Base-by-base conservation (phyloP, 2,797 vertebrate genomes). In the Acanthurus lineatus region DNA sequence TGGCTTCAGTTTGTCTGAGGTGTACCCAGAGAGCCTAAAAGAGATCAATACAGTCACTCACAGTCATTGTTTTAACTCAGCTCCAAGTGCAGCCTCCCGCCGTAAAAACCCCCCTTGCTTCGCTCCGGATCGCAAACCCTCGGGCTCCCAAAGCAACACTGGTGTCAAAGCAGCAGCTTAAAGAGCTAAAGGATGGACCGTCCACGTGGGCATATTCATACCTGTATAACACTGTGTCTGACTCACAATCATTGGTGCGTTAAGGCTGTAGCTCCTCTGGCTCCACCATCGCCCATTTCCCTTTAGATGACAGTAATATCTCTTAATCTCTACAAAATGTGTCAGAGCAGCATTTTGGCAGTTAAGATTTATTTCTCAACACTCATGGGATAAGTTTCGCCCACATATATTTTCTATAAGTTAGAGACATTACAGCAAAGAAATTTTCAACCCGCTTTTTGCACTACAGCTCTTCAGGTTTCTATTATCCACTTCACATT, bases 1-100 rank as follows among this genome's bases (percentile, higher is more conserved):
- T 88, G 85, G 86, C 84, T 87, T 86, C 83, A 68, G 87, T 88
- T 90, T 87, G 85, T 90, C 85, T 89, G 83, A 73, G 86, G 70
- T 88, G 79, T 69, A 76, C 83, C 86, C 82, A 75, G 85, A 90
- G 86, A 92, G 76, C 76, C 71, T 70, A 68, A 68, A 71, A 77
- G 48, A 73, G 87, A 93, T 93, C 90, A 88, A 90, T 91, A 79
- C 70, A 81, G 85, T 92, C 85, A 81, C 79, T 91, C 85, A 85
- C 67, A 84, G 65, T 83, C 77, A 79, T 89, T 62, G 54, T 83
- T 91, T 90, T 81, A 83, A 90, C 82, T 79, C 51, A 14, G 63
- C 73, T 81, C 62, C 77, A 32, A 53, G 79, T 25, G 62, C 47
- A 60, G 72, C 32, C 69, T 79, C 49, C 64, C 69, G 86, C 77